Conservation (phyloP, 2,113 vertebrate genomes). For the cattle (Bos taurus) region ARS-UCD2.0 NC_037347.1:65398501-65399000, state of each 20-base stretch:
- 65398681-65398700: not conserved
- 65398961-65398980: conserved; percentile 94
- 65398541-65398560: not conserved
- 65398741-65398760: accelerated
- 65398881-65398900: conserved; percentile 99
- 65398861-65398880: conserved; percentile 96
- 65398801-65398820: accelerated
- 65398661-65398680: not conserved
- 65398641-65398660: not conserved
- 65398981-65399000: not conserved
- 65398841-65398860: conserved; percentile 78
- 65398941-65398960: conserved; percentile 98
- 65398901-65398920: conserved; percentile 95
- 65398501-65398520: not conserved
- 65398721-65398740: accelerated
- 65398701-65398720: too few species aligned
- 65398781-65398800: accelerated
- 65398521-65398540: not conserved
- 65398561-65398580: not conserved
- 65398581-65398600: not conserved
- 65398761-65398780: accelerated
- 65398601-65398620: not conserved
- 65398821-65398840: accelerated
- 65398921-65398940: conserved; percentile 97
- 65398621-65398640: not conserved